These are phyloP conservation scores for Rhaphigaster nebulosa DNA, from an alignment of 2,888 invertebrate genomes.

Conservation along the genomic window DNA sequence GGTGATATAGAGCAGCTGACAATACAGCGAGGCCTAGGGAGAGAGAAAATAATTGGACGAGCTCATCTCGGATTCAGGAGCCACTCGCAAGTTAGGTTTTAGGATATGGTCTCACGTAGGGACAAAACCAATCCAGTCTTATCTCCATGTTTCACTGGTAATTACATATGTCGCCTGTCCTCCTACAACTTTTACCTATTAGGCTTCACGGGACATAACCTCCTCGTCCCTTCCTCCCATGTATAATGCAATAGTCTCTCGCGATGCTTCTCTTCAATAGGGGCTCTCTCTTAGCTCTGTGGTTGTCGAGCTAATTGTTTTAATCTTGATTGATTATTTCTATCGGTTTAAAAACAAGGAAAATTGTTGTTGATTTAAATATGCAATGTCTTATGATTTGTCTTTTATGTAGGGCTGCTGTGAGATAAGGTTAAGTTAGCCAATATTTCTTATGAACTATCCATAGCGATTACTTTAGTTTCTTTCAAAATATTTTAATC, in stretches of 20 bases:
- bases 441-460: no score
- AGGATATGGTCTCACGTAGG: slow-evolving; percentile 58
- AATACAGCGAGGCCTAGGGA: slow-evolving; percentile 25
- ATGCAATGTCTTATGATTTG: no score
- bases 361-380: no score
- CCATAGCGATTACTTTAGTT: no score
- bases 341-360: no score
- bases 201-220: slow-evolving; percentile 56
- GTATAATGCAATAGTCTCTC: slow-evolving; percentile 35
- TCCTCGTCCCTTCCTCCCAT: slow-evolving; percentile 31
- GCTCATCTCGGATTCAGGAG: slow-evolving; percentile 57
- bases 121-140: slow-evolving; percentile 56
- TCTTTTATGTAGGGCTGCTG: no score
- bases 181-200: slow-evolving; percentile 56
- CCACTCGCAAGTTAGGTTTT: slow-evolving; percentile 52
- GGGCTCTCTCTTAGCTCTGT: not conserved
- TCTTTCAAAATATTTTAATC: no score
- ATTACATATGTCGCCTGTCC: slow-evolving; percentile 56
- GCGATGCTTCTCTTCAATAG: not conserved
- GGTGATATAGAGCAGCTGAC: slow-evolving; percentile 55
- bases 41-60: slow-evolving; percentile 50
- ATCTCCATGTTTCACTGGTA: slow-evolving; percentile 58
- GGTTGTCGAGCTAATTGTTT: not conserved
- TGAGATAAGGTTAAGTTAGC: no score
- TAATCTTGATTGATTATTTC: no score